phyloP scores from a whole-genome alignment of 2,888 invertebrate genomes.

The Nomada hirtipes region DNA sequence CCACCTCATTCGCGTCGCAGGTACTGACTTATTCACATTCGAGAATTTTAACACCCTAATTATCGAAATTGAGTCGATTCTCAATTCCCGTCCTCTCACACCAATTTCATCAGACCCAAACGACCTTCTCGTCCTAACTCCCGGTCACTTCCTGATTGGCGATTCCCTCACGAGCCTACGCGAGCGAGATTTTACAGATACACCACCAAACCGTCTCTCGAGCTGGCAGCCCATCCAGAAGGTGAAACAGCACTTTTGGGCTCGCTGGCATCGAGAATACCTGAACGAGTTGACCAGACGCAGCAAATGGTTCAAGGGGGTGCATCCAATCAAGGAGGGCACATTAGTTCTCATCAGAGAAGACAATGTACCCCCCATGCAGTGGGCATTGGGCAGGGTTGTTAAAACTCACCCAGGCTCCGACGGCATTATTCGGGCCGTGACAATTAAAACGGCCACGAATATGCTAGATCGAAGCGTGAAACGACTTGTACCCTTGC shows the following conservation, averaged over 20 bases:
- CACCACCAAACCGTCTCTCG: conserved; percentile 1
- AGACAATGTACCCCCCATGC: conserved; percentile 7
- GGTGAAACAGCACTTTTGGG: conserved; percentile 14
- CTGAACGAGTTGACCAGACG: conserved; percentile 5
- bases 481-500: not conserved
- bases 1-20: not conserved
- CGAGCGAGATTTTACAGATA: conserved; percentile 2
- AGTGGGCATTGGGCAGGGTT: not conserved
- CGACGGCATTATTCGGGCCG: conserved; percentile 11
- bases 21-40: not conserved
- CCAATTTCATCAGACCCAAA: conserved; percentile 6
- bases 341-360: conserved; percentile 1
- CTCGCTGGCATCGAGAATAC: conserved; percentile 8
- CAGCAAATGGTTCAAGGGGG: not conserved
- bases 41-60: not conserved
- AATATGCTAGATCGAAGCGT: not conserved
- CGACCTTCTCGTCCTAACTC: not conserved
- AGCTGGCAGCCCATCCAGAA: conserved; percentile 3
- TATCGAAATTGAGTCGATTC: conserved; percentile 1
- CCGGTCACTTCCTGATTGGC: conserved; percentile 6
- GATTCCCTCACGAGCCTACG: conserved; percentile 6
- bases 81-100: conserved; percentile 9
- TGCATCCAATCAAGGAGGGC: not conserved
- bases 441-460: not conserved
- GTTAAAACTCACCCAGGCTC: not conserved